Base-by-base conservation (phyloP, 1,140 invertebrate species). In the Chlorops oryzae region DNA sequence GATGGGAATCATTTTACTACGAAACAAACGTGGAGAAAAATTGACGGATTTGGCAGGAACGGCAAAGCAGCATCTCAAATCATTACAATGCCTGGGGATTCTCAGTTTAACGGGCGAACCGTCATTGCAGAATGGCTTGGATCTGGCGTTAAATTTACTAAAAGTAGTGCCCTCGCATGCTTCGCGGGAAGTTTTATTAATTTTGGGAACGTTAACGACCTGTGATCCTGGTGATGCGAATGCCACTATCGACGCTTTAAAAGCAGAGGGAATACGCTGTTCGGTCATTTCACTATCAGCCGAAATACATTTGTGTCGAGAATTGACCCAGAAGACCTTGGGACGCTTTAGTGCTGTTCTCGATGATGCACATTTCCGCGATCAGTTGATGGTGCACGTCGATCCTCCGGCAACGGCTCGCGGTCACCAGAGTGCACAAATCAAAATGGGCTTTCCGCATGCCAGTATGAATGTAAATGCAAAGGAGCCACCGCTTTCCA, bases 181-280 rank as follows among this genome's bases (percentile, higher is more conserved):
- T 1, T 97, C 92, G 51, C 77, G 92, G 62, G 93, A 98, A 76
- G 81, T 97, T 34, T 74, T 92, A n/a, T 75, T 97, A 5, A 81
- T 98, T 10, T 84, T 93, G 77, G 93, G 90, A 2, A 95, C 92
- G 62, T 77, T 98, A 22, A 97, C 95, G 2, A 95, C 93, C 2
- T 97, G 95, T 76, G 96, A 99, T 77, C 96, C 96, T 18, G 83
- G 88, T 20, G 91, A 98, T 65, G 96, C 98, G 22, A 84, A 82
- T 56, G 77, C 79, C 47, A 96, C 92, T 6, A 87, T 97, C 21
- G 59, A 88, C 18, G 58, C 64, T 38, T 71, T 88, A 25, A 87
- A 87, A 74, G 74, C 74, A 28, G 84, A 87, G 62, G 80, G 84
- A 7, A 82, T 97, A 24, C 77, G 92, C 41, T 95, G 91, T 73